These are phyloP conservation scores for Scrobipalpa atriplicella DNA, from an alignment of 2,888 invertebrate genomes.

Conservation along the genomic window DNA sequence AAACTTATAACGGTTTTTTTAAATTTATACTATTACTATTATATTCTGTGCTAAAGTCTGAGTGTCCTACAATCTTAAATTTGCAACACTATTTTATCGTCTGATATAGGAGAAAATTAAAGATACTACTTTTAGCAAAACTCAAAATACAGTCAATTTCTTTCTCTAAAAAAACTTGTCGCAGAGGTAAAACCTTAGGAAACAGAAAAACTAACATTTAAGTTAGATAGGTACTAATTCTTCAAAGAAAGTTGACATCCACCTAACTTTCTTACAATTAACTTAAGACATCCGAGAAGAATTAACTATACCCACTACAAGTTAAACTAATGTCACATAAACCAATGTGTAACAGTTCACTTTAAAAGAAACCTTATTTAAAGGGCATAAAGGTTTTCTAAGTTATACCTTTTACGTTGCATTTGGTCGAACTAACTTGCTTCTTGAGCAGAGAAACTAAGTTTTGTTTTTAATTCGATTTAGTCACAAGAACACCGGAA, in stretches of 20 bases:
- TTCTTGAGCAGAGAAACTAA: not conserved
- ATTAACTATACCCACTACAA: slow-evolving; percentile 11
- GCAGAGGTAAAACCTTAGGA: not conserved
- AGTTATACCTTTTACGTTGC: too few species aligned
- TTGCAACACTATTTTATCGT: too few species aligned
- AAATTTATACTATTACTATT: too few species aligned
- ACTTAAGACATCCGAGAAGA: not conserved
- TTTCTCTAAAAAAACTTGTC: not conserved
- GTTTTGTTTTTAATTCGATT: not conserved
- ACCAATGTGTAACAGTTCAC: not conserved
- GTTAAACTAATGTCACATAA: not conserved
- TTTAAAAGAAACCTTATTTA: not conserved
- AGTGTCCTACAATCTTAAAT: too few species aligned
- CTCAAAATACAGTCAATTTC: too few species aligned
- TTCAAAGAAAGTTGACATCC: not conserved
- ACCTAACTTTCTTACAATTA: not conserved
- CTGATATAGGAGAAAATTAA: too few species aligned
- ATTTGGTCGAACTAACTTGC: not conserved
- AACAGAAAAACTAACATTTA: slow-evolving; percentile 4
- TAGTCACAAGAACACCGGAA: not conserved
- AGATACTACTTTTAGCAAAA: too few species aligned
- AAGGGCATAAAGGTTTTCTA: not conserved
- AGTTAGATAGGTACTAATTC: slow-evolving; percentile 1
- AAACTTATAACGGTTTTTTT: too few species aligned
- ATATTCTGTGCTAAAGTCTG: too few species aligned